A percentile compares a stretch with the other conserved stretches of the same genome.
Conservation (phyloP, 2,797 vertebrate species). For the Aulostomus chinensis region DNA sequence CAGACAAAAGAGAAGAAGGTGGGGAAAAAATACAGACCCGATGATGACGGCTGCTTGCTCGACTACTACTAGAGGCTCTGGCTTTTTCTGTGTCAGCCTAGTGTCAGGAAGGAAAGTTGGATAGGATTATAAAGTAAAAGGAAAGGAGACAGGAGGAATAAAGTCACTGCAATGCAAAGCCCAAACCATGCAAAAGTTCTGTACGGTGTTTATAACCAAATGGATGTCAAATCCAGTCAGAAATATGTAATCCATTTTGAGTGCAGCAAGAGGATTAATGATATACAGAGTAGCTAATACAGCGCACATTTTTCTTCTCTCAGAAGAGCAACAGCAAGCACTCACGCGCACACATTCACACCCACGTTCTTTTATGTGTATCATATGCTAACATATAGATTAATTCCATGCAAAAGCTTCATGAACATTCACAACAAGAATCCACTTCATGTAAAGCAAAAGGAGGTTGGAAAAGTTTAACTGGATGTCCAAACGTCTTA, state of each 20-base stretch:
- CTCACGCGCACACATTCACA: neutral
- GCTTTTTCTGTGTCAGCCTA: slow-evolving; percentile 95
- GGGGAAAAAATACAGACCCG: slow-evolving; percentile 87
- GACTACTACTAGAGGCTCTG: slow-evolving; percentile 81
- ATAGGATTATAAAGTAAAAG: slow-evolving; percentile 32
- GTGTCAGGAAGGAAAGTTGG: slow-evolving; percentile 72
- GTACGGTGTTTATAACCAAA: slow-evolving; percentile 31
- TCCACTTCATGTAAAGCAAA: slow-evolving; percentile 19
- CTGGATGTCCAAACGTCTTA: slow-evolving; percentile 26
- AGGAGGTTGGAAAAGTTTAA: slow-evolving; percentile 9
- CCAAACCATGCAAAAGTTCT: slow-evolving; percentile 44
- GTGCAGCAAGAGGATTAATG: slow-evolving; percentile 20
- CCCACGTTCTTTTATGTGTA: neutral
- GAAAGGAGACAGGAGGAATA: slow-evolving; percentile 18
- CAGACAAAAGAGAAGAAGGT: slow-evolving; percentile 48
- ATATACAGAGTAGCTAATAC: slow-evolving; percentile 16
- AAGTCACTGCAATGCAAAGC: slow-evolving; percentile 28
- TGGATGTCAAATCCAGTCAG: slow-evolving; percentile 21
- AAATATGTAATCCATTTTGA: slow-evolving; percentile 18
- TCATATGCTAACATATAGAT: slow-evolving; percentile 17
- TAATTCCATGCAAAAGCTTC: slow-evolving; percentile 36
- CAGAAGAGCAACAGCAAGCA: slow-evolving; percentile 14
- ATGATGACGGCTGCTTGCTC: slow-evolving; percentile 80
- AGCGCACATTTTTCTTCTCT: neutral
- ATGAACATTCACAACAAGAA: slow-evolving; percentile 17